Evolutionary conservation across 2,797 vertebrate species (phyloP).

Genomic region (Catamblyrhynchus diadema): DNA sequence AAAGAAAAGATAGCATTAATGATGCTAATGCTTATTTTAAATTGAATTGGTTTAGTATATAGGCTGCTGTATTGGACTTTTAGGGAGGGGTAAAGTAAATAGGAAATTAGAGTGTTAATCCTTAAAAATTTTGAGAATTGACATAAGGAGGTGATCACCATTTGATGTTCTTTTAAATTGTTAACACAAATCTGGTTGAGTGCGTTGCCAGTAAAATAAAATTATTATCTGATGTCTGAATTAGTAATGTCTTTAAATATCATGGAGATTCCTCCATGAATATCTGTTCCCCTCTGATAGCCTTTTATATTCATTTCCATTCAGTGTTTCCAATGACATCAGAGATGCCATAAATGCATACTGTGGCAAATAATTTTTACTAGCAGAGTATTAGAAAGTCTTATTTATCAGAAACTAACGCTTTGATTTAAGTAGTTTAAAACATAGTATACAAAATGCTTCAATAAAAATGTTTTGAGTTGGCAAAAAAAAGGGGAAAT

Average conservation of each 20-base stretch:
- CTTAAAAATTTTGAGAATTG: neutral
- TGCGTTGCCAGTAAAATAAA: neutral
- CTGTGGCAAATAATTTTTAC: neutral
- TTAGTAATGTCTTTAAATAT: neutral
- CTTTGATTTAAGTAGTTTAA: neutral
- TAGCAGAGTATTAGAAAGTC: neutral
- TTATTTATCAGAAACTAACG: neutral
- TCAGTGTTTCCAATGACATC: neutral
- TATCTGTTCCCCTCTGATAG: neutral
- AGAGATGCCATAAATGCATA: neutral
- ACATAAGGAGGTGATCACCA: neutral
- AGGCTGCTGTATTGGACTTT: neutral
- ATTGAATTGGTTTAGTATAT: neutral
- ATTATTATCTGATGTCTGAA: neutral
- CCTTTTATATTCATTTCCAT: neutral
- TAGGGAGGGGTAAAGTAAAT: neutral
- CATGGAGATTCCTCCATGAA: neutral
- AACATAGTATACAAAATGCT: neutral
- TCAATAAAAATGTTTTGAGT: neutral
- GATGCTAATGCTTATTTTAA: neutral
- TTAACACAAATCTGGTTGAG: neutral
- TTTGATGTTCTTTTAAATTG: neutral
- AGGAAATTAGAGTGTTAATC: neutral
- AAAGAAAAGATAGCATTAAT: neutral
- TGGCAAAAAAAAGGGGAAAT: neutral